Conservation (phyloP, 2,888 invertebrate species). For the Imbricaverruca yamaguchii region DNA sequence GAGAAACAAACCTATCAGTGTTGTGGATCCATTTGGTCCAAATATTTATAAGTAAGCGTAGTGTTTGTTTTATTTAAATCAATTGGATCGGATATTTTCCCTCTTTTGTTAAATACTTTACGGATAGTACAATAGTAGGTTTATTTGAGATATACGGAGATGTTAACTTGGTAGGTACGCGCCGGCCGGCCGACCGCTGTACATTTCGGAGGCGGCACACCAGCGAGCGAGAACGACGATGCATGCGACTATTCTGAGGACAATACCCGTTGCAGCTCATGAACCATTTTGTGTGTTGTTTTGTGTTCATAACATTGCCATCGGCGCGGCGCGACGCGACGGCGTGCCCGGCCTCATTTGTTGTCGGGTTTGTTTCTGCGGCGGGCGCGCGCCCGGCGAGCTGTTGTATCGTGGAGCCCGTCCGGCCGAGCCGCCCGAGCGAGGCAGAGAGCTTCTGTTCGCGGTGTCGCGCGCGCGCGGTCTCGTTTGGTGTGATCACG, state of each 20-base stretch:
- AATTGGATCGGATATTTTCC: conserved; percentile 18
- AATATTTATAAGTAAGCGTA: conserved; percentile 17
- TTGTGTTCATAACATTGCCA: conserved; percentile 19
- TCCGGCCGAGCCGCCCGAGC: not conserved
- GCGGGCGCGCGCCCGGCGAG: not conserved
- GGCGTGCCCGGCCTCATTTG: not conserved
- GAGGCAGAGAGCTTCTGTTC: not conserved
- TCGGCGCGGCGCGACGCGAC: not conserved
- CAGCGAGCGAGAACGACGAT: not conserved
- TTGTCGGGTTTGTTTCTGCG: not conserved
- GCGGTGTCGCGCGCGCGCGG: not conserved
- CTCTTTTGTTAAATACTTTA: conserved; percentile 15
- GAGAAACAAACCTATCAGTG: conserved; percentile 6
- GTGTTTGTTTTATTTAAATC: conserved; percentile 20
- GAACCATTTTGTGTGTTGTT: conserved; percentile 17
- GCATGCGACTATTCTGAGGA: conserved; percentile 11
- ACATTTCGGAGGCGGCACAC: not conserved
- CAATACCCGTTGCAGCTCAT: conserved; percentile 18
- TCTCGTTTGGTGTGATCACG: not conserved
- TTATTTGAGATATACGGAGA: not conserved
- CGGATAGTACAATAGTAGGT: conserved; percentile 15
- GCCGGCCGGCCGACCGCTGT: not conserved
- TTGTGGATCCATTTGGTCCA: conserved; percentile 19
- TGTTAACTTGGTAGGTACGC: not conserved
- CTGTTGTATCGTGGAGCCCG: too few relatives aligned